phyloP scores from a whole-genome alignment of 2,797 vertebrate genomes.

The Xenops minutus region DNA sequence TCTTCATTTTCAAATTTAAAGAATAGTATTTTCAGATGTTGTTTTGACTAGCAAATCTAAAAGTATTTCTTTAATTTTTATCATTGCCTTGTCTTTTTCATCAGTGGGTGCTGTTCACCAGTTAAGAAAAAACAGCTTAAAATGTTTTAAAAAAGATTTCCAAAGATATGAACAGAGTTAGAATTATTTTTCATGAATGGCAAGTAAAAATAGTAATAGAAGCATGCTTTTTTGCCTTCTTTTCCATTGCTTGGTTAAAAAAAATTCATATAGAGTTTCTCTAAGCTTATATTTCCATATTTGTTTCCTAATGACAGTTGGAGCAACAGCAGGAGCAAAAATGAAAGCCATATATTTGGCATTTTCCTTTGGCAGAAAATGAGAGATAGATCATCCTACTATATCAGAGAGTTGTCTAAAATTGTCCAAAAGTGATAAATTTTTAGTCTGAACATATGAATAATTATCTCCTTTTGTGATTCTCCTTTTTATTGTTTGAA shows the following conservation, averaged over 20 bases:
- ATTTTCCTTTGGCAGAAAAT: not conserved
- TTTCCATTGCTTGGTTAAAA: not conserved
- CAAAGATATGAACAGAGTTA: not conserved
- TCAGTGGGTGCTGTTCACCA: not conserved
- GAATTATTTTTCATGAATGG: not conserved
- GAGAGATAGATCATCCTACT: not conserved
- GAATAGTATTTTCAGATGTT: not conserved
- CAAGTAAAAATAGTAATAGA: not conserved
- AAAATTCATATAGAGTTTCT: not conserved
- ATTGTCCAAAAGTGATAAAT: not conserved
- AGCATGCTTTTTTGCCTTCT: not conserved
- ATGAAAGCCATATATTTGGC: not conserved
- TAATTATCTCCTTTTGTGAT: not conserved
- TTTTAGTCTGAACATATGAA: not conserved
- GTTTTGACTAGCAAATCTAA: not conserved
- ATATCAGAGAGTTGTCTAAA: not conserved
- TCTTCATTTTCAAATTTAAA: not conserved
- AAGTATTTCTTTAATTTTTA: not conserved
- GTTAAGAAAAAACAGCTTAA: not conserved
- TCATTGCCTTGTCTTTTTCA: not conserved
- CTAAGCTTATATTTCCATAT: not conserved
- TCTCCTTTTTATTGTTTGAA: not conserved
- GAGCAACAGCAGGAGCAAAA: constrained; percentile 5
- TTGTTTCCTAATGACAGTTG: not conserved
- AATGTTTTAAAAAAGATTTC: not conserved